These are phyloP conservation scores for Dynastes grantii DNA, from an alignment of 2,888 invertebrate genomes.

Conservation along the genomic window DNA sequence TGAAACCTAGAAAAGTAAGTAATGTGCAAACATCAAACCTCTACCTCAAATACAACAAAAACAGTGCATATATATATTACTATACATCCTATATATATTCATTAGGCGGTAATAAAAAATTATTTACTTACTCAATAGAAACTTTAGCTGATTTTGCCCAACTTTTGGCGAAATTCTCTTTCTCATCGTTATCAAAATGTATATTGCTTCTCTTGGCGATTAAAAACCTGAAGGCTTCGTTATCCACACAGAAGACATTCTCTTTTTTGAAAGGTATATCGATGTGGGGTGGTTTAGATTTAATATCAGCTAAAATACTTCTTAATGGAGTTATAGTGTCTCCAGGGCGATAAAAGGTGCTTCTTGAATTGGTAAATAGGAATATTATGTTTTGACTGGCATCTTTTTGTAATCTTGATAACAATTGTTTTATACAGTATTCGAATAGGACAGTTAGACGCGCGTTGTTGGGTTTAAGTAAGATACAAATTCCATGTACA, in stretches of 20 bases:
- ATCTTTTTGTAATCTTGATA: constrained; percentile 52
- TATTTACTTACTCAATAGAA: constrained; percentile 38
- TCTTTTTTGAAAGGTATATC: constrained; percentile 41
- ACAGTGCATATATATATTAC: too few relatives aligned
- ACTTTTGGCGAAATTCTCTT: constrained; percentile 44
- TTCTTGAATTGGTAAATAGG: constrained; percentile 53
- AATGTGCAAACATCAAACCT: too few relatives aligned
- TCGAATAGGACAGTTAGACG: constrained; percentile 53
- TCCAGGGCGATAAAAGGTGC: constrained; percentile 53
- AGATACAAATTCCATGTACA: constrained; percentile 53
- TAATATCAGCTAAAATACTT: constrained; percentile 42
- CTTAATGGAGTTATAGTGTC: constrained; percentile 52
- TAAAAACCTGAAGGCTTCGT: constrained; percentile 52
- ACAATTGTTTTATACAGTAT: constrained; percentile 54
- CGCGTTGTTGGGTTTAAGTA: constrained; percentile 54
- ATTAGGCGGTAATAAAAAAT: neutral
- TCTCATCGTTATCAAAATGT: constrained; percentile 36
- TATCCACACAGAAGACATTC: constrained; percentile 54
- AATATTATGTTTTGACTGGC: constrained; percentile 54
- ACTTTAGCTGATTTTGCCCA: constrained; percentile 49
- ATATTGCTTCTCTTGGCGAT: constrained; percentile 41
- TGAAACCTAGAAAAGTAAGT: too few relatives aligned
- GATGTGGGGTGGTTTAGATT: constrained; percentile 46
- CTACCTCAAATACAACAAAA: too few relatives aligned
- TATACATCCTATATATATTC: too few relatives aligned